Evolutionary conservation across 2,888 invertebrate species (phyloP).

Genomic region (Pachliopta kotzebuea): DNA sequence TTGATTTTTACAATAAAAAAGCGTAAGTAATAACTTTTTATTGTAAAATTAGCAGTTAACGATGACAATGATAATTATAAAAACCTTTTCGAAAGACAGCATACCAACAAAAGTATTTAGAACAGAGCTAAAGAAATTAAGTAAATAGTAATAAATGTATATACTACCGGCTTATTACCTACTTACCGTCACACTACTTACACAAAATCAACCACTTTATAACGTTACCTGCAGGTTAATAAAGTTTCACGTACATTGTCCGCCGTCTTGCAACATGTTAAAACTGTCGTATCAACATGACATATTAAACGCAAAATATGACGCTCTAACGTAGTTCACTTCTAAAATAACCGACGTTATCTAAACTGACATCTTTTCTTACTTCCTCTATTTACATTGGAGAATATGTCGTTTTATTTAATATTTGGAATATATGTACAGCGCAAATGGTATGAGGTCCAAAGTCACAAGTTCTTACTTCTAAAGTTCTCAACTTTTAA

Average conservation of each 20-base stretch:
- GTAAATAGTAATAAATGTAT: too few species aligned
- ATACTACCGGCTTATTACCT: neutral
- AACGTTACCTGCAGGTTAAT: constrained; percentile 14
- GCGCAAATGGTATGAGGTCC: neutral
- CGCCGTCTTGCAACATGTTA: constrained; percentile 7
- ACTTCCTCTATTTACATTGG: constrained; percentile 19
- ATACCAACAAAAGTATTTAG: too few species aligned
- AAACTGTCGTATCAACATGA: constrained; percentile 26
- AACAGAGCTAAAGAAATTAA: too few species aligned
- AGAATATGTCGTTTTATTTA: constrained; percentile 2
- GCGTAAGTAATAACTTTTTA: too few species aligned
- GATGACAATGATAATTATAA: too few species aligned
- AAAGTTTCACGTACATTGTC: constrained; percentile 25
- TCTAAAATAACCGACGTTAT: constrained; percentile 15
- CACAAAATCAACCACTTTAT: constrained; percentile 21
- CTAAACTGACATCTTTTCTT: constrained; percentile 19
- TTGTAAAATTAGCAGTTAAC: too few species aligned
- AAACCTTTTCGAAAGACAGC: too few species aligned
- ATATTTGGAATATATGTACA: constrained; percentile 4
- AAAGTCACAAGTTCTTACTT: neutral
- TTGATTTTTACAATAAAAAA: too few species aligned
- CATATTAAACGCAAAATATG: constrained; percentile 25
- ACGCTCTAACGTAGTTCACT: constrained; percentile 18
- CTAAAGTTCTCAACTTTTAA: too few species aligned
- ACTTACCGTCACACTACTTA: constrained; percentile 7